Evolutionary conservation across 2,113 vertebrate species (phyloP).

Genomic region (Ceyx melanurus): DNA sequence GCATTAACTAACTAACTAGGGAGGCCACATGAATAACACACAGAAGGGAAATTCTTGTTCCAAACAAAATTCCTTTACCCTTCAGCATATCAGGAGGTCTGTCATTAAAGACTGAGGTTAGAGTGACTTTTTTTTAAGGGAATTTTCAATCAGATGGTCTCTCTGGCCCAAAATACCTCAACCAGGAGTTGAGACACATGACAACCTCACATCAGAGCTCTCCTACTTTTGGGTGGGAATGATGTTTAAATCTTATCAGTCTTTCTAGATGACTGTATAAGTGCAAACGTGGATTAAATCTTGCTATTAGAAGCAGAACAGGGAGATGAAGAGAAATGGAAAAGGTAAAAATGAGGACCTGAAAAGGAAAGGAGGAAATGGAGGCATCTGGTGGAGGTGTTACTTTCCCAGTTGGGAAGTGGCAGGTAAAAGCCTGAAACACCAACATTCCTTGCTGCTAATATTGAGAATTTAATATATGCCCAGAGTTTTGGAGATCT

Average conservation of each 20-base stretch:
- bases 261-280: too few relatives aligned
- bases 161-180: background rate
- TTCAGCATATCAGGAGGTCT: background rate
- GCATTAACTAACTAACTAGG: background rate
- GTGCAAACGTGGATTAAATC: background rate
- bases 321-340: background rate
- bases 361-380: background rate
- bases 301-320: background rate
- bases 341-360: background rate
- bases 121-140: background rate
- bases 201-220: background rate
- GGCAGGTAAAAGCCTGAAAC: background rate
- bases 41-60: background rate
- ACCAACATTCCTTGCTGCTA: background rate
- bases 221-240: background rate
- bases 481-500: background rate
- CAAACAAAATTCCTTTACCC: background rate
- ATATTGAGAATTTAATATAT: background rate
- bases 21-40: background rate
- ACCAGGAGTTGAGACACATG: background rate
- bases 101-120: background rate
- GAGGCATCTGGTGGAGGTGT: fast-evolving
- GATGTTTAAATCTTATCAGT: background rate
- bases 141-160: background rate
- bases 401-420: background rate